These are phyloP conservation scores for Papilio polyxenes DNA, from an alignment of 1,140 invertebrate species.

Conservation along the genomic window DNA sequence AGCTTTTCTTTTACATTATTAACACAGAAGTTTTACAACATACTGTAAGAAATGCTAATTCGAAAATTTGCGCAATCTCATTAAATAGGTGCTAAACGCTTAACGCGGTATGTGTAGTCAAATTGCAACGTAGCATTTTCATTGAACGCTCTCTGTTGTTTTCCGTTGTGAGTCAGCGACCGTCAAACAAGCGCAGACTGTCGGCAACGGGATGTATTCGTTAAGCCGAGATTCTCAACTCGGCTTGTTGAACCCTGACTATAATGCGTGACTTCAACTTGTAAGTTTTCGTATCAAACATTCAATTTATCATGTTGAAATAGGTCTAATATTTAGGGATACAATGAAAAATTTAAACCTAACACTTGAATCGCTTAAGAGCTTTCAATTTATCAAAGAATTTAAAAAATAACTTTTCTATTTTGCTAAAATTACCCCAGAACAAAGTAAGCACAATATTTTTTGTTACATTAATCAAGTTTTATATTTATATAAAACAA, in stretches of 20 bases:
- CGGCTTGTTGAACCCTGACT: slow-evolving; percentile 39
- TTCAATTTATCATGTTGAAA: neutral
- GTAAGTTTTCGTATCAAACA: neutral
- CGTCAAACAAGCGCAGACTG: slow-evolving; percentile 71
- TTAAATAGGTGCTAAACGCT: slow-evolving; percentile 18
- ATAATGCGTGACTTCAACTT: neutral
- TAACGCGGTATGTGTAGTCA: slow-evolving; percentile 46
- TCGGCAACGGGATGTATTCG: slow-evolving; percentile 74
- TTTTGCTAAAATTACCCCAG: no score
- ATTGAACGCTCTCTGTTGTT: slow-evolving; percentile 73
- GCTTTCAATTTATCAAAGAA: no score
- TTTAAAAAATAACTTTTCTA: no score
- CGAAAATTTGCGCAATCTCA: neutral
- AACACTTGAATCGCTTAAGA: no score
- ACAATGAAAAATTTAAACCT: no score
- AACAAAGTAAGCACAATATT: neutral
- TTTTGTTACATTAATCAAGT: neutral
- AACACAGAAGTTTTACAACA: neutral
- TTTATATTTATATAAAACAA: neutral
- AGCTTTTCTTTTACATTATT: neutral
- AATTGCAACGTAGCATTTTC: slow-evolving; percentile 60
- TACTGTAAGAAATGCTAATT: neutral
- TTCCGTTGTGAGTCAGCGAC: slow-evolving; percentile 65
- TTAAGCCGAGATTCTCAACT: slow-evolving; percentile 74
- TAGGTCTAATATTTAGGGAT: neutral